These are phyloP conservation scores for Luperina nickerlii DNA, from an alignment of 2,888 invertebrate species.

Conservation along the genomic window DNA sequence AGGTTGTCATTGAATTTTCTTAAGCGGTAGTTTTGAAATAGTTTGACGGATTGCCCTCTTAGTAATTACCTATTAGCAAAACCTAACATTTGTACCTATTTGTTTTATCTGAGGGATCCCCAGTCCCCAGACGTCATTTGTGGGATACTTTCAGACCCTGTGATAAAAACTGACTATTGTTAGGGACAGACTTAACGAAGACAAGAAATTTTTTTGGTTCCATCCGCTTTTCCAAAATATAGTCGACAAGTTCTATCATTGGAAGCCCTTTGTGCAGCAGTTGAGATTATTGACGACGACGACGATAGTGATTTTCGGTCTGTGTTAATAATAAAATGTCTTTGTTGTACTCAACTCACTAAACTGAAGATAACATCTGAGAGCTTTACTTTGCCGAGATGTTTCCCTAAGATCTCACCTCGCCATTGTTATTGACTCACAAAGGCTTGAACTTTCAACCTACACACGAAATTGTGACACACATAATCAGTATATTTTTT, in stretches of 20 bases:
- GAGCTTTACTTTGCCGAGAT: background rate
- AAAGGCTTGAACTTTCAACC: constrained; percentile 23
- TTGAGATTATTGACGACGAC: background rate
- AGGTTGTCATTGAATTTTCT: background rate
- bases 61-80: background rate
- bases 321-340: background rate
- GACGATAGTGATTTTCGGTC: background rate
- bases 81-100: background rate
- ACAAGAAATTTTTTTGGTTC: background rate
- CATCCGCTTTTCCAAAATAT: background rate
- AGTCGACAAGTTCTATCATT: background rate
- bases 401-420: background rate
- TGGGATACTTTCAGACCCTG: background rate
- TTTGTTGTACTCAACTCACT: background rate
- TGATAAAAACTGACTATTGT: background rate
- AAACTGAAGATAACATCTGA: background rate
- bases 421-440: constrained; percentile 17
- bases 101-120: background rate
- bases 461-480: constrained; percentile 31
- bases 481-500: constrained; percentile 17
- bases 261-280: background rate
- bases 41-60: background rate
- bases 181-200: background rate
- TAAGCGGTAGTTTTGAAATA: constrained; percentile 3
- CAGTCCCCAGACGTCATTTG: no score